A percentile compares a stretch with the other conserved stretches of the same genome.
phyloP scores from a whole-genome alignment of 2,797 vertebrate genomes.

The Tenualosa thibaudeaui region DNA sequence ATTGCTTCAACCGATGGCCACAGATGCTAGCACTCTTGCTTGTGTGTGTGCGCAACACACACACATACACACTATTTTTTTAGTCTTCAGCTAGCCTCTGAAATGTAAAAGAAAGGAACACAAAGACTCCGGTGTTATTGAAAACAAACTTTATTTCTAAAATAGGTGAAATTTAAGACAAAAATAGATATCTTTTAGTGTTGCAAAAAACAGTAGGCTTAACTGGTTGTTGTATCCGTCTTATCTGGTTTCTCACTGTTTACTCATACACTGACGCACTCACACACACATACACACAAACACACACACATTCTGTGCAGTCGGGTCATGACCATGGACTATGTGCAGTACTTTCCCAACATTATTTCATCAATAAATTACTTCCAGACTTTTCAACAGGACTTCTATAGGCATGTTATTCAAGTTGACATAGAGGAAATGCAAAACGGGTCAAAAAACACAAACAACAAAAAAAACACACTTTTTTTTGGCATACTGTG shows the following conservation, averaged over 20 bases:
- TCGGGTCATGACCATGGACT: not conserved
- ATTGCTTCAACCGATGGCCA: slow-evolving; percentile 35
- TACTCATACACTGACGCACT: not conserved
- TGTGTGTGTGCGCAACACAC: not conserved
- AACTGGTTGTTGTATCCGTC: slow-evolving; percentile 61
- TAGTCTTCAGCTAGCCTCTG: not conserved
- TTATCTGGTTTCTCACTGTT: slow-evolving; percentile 47
- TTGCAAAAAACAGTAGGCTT: slow-evolving; percentile 67
- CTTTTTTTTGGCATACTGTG: not conserved
- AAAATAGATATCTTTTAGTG: slow-evolving; percentile 70
- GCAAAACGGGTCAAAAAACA: not conserved
- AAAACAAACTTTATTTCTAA: slow-evolving; percentile 79
- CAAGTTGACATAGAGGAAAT: not conserved
- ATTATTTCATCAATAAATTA: slow-evolving; percentile 1
- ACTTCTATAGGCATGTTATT: slow-evolving; percentile 4
- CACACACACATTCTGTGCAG: not conserved
- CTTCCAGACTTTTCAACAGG: not conserved
- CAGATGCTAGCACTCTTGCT: not conserved
- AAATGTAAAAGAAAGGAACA: not conserved
- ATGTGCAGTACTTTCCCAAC: not conserved
- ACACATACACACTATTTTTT: no score
- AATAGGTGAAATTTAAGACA: slow-evolving; percentile 71
- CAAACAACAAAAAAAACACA: no score
- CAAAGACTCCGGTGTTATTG: not conserved
- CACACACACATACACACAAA: not conserved